Evolutionary conservation across 2,113 vertebrate genomes (phyloP).

Genomic region (human (Homo sapiens)): GRCh38 chr14:42995001-42995500

Average conservation of each 20-base stretch:
- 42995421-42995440: background rate
- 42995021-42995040: background rate
- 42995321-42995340: background rate
- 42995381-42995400: background rate
- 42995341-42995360: background rate
- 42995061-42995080: background rate
- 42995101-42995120: background rate
- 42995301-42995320: background rate
- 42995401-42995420: background rate
- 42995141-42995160: background rate
- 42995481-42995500: background rate
- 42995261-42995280: background rate
- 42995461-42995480: too few species aligned
- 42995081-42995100: background rate
- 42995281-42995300: background rate
- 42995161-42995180: constrained; percentile 5
- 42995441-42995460: background rate
- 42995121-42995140: background rate
- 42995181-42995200: background rate
- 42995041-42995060: background rate
- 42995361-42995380: background rate
- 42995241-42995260: background rate
- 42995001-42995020: background rate
- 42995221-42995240: background rate
- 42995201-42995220: background rate